Evolutionary conservation across 2,113 vertebrate genomes (phyloP), one percentile per base, ranked within the genome.

Genomic region (Apteryx owenii): DNA sequence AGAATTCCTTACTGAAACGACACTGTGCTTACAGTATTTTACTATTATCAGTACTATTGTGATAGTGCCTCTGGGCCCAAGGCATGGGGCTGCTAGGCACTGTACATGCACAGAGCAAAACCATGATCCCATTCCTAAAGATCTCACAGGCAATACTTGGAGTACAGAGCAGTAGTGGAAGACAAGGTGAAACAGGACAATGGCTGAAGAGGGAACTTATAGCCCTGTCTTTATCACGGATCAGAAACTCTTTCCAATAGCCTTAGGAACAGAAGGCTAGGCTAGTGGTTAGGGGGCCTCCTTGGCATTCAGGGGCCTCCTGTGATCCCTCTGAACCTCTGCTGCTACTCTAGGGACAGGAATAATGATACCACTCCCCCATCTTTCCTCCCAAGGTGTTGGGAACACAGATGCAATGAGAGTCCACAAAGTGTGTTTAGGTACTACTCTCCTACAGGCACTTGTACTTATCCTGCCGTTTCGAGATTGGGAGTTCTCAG

Each of bases 1-100:
- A 31, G 36, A 50, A 75, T 96, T 95, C 58, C 90, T 88, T 77
- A 81, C 76, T 86, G 64, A 90, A 95, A 80, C 40, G 70, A 70
- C 44, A 16, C 50, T 36, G 33, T n/a, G 46, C 29, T 91, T 93
- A 23, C 66, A 81, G 22, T 88, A 66, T 89, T 82, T 88, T 83
- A 31, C 42, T 91, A 11, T 93, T 94, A 81, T 68, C 85, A 33
- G 62, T 72, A 38, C 71, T 73, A n/a, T 46, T 60, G 21, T 73
- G 28, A 17, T 69, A 72, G 53, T 80, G 70, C 19, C 62, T 72
- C 73, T 86, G 40, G 73, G 46, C 68, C 73, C 36, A 48, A 51
- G 88, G 42, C 21, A 2, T 5, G 15, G 31, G 26, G 78, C 62
- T 89, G 40, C 71, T 36, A 23, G 31, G 40, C 5, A 8, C 2